These are phyloP conservation scores for Bombylius major DNA, from an alignment of 2,888 invertebrate species.

Conservation along the genomic window DNA sequence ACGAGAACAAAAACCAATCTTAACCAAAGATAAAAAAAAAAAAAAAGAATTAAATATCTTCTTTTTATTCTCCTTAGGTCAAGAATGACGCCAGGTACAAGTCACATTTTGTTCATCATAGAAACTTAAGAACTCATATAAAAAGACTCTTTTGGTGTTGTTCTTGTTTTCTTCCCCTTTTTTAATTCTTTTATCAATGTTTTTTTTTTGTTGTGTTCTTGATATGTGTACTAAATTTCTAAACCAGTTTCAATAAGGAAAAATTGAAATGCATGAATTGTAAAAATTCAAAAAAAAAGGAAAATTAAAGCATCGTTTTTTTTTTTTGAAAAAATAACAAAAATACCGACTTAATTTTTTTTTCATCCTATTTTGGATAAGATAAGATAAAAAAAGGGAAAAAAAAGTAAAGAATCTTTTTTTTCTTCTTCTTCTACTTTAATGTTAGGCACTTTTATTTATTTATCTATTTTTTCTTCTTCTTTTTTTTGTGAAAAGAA, in stretches of 20 bases:
- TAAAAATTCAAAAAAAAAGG: neutral
- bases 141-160: neutral
- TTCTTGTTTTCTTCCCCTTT: no score
- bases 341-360: no score
- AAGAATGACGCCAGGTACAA: neutral
- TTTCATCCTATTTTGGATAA: neutral
- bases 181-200: neutral
- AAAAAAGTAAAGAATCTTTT: slow-evolving; percentile 3
- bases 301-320: neutral
- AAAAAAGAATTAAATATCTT: no score
- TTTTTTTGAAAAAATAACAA: neutral
- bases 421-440: neutral
- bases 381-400: slow-evolving; percentile 2
- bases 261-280: neutral
- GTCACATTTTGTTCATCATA: neutral
- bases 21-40: no score
- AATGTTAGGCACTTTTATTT: neutral
- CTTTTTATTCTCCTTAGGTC: neutral
- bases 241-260: neutral
- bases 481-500: neutral
- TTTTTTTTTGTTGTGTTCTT: neutral
- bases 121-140: neutral
- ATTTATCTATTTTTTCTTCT: neutral
- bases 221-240: neutral
- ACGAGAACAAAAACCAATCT: no score